Evolutionary conservation across 2,113 vertebrate genomes (phyloP).

Genomic region (Cottus gobio): DNA sequence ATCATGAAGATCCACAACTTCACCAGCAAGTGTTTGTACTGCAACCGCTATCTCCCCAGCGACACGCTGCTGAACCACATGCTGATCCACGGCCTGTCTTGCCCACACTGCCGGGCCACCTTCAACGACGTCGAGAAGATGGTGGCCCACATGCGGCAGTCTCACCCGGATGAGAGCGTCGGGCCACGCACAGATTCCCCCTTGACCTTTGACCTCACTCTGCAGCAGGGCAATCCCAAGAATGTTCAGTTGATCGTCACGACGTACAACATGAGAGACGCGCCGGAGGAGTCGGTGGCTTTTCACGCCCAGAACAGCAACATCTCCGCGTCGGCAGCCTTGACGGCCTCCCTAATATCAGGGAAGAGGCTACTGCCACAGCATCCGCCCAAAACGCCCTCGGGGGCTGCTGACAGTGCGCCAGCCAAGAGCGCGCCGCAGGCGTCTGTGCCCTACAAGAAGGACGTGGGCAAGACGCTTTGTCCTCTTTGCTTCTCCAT

Average conservation of each 20-base stretch:
- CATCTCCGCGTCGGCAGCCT: constrained; percentile 72
- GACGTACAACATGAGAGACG: constrained; percentile 96
- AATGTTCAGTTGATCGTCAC: constrained; percentile 98
- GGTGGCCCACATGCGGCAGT: constrained; percentile 95
- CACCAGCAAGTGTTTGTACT: constrained; percentile 99
- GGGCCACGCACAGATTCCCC: constrained; percentile 96
- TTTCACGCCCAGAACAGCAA: constrained; percentile 93
- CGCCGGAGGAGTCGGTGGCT: constrained; percentile 94
- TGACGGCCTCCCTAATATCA: constrained; percentile 80
- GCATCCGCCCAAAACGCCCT: constrained; percentile 86
- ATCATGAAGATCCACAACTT: constrained; percentile 99
- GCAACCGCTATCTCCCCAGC: constrained; percentile 97
- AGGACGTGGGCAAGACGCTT: constrained; percentile 96
- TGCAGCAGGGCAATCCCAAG: constrained; percentile 98
- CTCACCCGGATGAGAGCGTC: constrained; percentile 92
- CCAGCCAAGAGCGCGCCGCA: constrained; percentile 88
- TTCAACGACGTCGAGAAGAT: constrained; percentile 99
- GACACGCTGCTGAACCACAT: constrained; percentile 98
- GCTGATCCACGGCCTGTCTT: constrained; percentile 97
- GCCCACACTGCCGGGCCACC: constrained; percentile 94
- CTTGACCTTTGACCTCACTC: constrained; percentile 95
- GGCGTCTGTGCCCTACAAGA: constrained; percentile 96
- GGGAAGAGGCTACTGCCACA: constrained; percentile 84
- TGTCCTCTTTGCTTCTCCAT: constrained; percentile 98
- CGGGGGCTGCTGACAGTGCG: constrained; percentile 79